These are phyloP conservation scores for Teinopalpus imperialis DNA, from an alignment of 2,888 invertebrate species.

Conservation along the genomic window DNA sequence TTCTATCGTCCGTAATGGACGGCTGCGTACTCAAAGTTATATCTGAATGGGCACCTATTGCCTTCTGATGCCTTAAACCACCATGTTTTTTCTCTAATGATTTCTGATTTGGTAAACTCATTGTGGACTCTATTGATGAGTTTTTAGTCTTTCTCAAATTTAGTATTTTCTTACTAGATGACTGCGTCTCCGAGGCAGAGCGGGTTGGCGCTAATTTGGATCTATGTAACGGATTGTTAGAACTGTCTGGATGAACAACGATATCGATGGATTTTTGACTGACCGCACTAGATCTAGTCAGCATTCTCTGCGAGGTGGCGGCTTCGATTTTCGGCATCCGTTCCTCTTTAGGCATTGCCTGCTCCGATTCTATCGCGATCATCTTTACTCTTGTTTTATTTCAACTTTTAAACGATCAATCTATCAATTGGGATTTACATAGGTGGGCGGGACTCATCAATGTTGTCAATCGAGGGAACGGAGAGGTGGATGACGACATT, in stretches of 20 bases:
- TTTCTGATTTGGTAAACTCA: conserved; percentile 78
- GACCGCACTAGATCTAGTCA: conserved; percentile 82
- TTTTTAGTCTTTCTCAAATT: conserved; percentile 76
- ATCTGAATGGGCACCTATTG: conserved; percentile 83
- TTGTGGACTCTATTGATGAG: conserved; percentile 77
- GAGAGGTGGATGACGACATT: conserved; percentile 63
- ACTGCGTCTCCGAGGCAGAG: conserved; percentile 72
- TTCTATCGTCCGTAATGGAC: conserved; percentile 82
- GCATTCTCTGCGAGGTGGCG: conserved; percentile 73
- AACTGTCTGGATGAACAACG: conserved; percentile 72
- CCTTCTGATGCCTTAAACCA: conserved; percentile 82
- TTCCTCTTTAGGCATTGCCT: conserved; percentile 61
- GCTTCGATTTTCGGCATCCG: conserved; percentile 60
- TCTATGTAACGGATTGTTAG: conserved; percentile 70
- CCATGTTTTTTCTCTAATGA: conserved; percentile 79
- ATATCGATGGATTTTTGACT: conserved; percentile 84
- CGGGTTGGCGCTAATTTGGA: conserved; percentile 73
- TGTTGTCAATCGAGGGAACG: conserved; percentile 70
- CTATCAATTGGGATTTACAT: conserved; percentile 50
- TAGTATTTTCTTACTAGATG: conserved; percentile 67
- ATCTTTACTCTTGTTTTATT: conserved; percentile 50
- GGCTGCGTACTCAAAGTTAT: conserved; percentile 75
- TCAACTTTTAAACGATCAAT: conserved; percentile 25
- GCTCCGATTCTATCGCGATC: conserved; percentile 74
- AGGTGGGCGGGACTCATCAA: conserved; percentile 73